These are phyloP conservation scores for Octomys mimax DNA, from an alignment of 2,797 vertebrate species.

Conservation along the genomic window DNA sequence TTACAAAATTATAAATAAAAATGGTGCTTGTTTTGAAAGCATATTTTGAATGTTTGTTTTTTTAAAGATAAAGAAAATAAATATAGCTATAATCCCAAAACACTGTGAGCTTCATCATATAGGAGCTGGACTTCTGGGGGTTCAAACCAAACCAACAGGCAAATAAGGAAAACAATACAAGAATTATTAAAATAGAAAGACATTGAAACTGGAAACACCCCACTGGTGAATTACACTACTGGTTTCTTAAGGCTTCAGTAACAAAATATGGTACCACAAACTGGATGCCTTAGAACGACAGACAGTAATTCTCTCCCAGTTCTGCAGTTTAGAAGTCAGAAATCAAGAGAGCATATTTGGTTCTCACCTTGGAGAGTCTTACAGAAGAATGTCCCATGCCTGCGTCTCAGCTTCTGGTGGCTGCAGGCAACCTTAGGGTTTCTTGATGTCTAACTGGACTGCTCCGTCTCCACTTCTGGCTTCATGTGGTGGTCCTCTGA, in stretches of 20 bases:
- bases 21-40: not conserved
- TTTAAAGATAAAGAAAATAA: slow-evolving; percentile 18
- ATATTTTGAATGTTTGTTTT: slow-evolving; percentile 16
- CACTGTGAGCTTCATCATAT: not conserved
- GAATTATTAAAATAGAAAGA: not conserved
- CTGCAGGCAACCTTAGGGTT: no score
- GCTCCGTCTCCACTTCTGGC: not conserved
- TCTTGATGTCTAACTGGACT: not conserved
- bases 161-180: slow-evolving; percentile 24
- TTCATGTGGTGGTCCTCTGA: not conserved
- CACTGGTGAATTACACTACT: not conserved
- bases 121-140: not conserved
- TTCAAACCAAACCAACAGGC: slow-evolving; percentile 38
- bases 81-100: slow-evolving; percentile 15
- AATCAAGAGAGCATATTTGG: not conserved
- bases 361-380: not conserved
- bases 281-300: not conserved
- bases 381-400: not conserved
- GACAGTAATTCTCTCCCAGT: not conserved
- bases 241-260: not conserved
- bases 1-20: not conserved
- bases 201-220: not conserved
- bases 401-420: not conserved
- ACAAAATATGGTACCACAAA: not conserved
- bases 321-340: not conserved